Base-by-base conservation (phyloP, 2,888 invertebrate genomes). In the Empis livida region DNA sequence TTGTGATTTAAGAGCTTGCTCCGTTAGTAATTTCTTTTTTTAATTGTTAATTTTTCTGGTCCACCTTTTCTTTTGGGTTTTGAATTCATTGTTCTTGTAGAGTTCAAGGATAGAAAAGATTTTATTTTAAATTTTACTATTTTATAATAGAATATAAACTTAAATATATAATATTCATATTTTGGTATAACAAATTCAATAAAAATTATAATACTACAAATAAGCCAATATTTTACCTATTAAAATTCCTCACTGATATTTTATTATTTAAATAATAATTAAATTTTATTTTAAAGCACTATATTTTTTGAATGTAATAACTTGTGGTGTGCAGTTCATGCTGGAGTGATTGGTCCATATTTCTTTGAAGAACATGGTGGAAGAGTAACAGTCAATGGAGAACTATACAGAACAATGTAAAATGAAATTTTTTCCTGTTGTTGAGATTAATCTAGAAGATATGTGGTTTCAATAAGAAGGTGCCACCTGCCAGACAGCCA, bases 41-140 rank as follows among this genome's bases (percentile, higher is more conserved):
- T 43, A 20, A 43, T 43, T 43, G 20, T 43, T 11, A 43, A 17
- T 32, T 43, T 43, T 43, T 43, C 43, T 43, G 43, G 35, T 43
- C 43, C 43, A 35, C 43, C 17, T 43, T 43, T 43, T 43, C 43
- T 43, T 43, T 42, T 42, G 5, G 42, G 42, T 42, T 42, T 42
- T 42, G 30, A 42, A 16, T 42, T 42, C 42, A 42, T 42, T 42
- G 31, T 42, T 30, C 31, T 16, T 42, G n/a, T 42, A 42, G 15
- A 42, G 31, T 42, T 30, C 42, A 31, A 11, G 30, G 15, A 14
- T 30, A 31, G 35, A 35, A 35, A 35, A 35, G 35, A 35, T n/a
- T 35, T 35, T 35, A 13, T 35, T 35, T 35, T 35, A n/a, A n/a
- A 11, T 35, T 35, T 35, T 35, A 35, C 8, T 35, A 35, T 35